Conservation (phyloP, 2,888 invertebrate species). For the Prosapia bicincta region DNA sequence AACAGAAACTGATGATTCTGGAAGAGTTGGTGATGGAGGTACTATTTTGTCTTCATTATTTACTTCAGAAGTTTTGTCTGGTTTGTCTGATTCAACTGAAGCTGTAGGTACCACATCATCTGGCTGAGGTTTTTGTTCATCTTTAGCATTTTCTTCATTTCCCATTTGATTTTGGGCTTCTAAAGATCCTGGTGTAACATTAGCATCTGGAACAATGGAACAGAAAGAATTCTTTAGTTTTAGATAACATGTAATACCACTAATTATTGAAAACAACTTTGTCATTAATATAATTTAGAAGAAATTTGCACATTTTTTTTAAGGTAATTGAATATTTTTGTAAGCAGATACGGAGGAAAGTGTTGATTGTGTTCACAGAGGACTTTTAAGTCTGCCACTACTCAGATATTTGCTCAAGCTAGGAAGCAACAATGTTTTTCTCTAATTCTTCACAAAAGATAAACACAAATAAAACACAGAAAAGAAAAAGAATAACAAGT, state of each 20-base stretch:
- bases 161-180: slow-evolving; percentile 31
- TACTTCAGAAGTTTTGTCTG: neutral
- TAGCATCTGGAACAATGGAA: slow-evolving; percentile 19
- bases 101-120: neutral
- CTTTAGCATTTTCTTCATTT: slow-evolving; percentile 26
- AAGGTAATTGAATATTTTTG: neutral
- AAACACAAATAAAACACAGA: too few species aligned
- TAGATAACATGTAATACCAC: neutral
- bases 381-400: too few species aligned
- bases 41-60: neutral
- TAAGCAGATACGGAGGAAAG: too few species aligned
- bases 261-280: too few species aligned
- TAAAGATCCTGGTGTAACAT: slow-evolving; percentile 21
- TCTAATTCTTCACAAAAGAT: too few species aligned
- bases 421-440: too few species aligned
- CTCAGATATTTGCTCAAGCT: too few species aligned
- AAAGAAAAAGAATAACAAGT: too few species aligned
- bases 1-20: neutral
- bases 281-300: neutral
- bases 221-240: neutral
- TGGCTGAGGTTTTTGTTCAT: slow-evolving; percentile 27
- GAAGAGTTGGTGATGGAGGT: neutral
- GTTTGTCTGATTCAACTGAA: neutral
- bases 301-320: neutral
- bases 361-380: too few species aligned